A percentile compares a stretch with the other conserved stretches of the same genome.
Evolutionary conservation across 2,113 vertebrate genomes (phyloP).

Genomic region (Corydoras sp.): DNA sequence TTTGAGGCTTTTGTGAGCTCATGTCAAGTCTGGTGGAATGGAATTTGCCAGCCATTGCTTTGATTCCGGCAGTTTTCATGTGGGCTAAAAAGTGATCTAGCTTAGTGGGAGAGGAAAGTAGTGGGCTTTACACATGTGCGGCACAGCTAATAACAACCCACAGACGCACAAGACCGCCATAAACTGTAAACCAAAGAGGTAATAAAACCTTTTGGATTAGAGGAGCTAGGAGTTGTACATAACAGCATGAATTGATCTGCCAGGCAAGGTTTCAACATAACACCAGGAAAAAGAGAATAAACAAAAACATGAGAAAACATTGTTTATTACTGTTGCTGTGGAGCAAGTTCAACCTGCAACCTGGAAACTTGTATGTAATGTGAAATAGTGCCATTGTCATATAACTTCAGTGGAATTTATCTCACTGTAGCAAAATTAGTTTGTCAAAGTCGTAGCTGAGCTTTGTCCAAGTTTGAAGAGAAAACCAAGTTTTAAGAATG

Average conservation of each 20-base stretch:
- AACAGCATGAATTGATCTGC: neutral
- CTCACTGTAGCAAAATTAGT: no score
- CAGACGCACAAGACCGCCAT: neutral
- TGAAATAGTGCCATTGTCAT: no score
- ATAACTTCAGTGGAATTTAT: no score
- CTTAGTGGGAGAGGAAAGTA: neutral
- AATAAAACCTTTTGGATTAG: neutral
- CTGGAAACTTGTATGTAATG: no score
- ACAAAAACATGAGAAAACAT: no score
- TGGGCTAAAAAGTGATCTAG: slow-evolving; percentile 1
- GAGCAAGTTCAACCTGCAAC: no score
- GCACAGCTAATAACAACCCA: neutral
- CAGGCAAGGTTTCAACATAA: neutral
- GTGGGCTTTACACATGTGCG: neutral
- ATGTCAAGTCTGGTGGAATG: neutral
- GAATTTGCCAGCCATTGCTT: slow-evolving; percentile 8
- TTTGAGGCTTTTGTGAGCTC: neutral
- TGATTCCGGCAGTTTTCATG: slow-evolving; percentile 2
- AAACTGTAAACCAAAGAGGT: neutral
- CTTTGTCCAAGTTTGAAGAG: no score
- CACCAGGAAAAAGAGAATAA: slow-evolving; percentile 2
- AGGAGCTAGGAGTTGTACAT: neutral
- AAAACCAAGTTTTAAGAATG: no score
- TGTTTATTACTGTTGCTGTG: no score
- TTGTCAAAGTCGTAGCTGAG: no score